A percentile compares a stretch with the other conserved stretches of the same genome.
Conservation (phyloP, 2,888 invertebrate species). For the Mesoligia furuncula region DNA sequence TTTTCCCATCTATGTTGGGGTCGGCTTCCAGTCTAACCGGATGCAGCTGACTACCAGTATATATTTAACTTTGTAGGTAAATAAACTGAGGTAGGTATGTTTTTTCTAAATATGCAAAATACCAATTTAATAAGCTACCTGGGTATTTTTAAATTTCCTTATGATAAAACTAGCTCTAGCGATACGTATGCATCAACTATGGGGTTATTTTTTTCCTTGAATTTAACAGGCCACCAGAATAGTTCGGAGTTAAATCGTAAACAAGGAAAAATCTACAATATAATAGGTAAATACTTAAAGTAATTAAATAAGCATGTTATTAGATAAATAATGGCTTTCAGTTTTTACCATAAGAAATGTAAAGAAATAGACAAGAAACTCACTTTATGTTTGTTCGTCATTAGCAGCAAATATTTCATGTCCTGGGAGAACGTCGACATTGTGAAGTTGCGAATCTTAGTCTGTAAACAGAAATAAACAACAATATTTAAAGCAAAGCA, state of each 20-base stretch:
- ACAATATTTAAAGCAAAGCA: not conserved
- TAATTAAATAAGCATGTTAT: not conserved
- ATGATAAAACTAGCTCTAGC: not conserved
- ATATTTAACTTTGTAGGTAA: not conserved
- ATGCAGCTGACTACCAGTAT: not conserved
- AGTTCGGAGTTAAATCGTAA: not conserved
- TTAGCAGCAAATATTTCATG: conserved; percentile 79
- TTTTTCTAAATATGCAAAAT: not conserved
- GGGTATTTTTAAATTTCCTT: not conserved
- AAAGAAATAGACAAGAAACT: conserved; percentile 5
- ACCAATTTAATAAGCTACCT: not conserved
- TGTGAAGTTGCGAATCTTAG: conserved; percentile 75
- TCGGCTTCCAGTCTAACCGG: too few relatives aligned
- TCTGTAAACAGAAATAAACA: conserved; percentile 71
- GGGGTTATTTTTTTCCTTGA: not conserved
- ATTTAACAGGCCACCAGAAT: not conserved
- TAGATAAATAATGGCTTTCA: too few relatives aligned
- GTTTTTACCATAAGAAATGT: not conserved
- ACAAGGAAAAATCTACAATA: not conserved
- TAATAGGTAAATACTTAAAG: too few relatives aligned
- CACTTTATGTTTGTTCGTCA: conserved; percentile 78
- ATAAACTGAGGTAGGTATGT: not conserved
- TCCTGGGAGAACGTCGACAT: conserved; percentile 80
- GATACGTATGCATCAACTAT: not conserved
- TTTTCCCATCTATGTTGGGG: too few relatives aligned